Evolutionary conservation across 2,113 vertebrate genomes (phyloP).

Genomic region (Oreochromis tanganicae): DNA sequence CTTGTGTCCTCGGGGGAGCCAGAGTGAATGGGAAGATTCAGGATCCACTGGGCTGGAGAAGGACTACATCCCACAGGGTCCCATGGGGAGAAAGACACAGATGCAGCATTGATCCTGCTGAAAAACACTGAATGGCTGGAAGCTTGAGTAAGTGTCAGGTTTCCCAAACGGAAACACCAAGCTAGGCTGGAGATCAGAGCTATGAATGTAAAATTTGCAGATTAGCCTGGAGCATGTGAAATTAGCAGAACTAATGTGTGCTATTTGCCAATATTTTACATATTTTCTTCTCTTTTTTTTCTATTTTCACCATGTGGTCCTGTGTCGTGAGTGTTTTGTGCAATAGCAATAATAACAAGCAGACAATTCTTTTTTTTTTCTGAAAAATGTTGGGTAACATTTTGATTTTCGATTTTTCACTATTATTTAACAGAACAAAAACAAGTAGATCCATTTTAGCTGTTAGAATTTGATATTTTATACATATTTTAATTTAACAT

Average conservation of each 20-base stretch:
- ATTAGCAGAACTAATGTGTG: slow-evolving; percentile 14
- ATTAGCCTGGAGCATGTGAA: background rate
- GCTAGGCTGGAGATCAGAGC: slow-evolving; percentile 8
- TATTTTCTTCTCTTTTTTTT: background rate
- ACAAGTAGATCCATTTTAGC: background rate
- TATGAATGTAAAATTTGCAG: background rate
- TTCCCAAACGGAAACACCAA: slow-evolving; percentile 50
- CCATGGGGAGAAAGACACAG: slow-evolving; percentile 53
- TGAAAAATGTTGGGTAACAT: background rate
- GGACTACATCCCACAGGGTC: slow-evolving; percentile 56
- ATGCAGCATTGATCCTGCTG: slow-evolving; percentile 68
- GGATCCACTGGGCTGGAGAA: slow-evolving; percentile 49
- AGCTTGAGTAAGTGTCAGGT: slow-evolving; percentile 49
- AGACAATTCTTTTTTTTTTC: background rate
- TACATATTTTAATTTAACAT: background rate
- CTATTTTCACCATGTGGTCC: background rate
- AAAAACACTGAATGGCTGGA: slow-evolving; percentile 56
- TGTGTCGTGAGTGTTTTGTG: background rate
- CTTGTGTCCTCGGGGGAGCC: slow-evolving; percentile 26
- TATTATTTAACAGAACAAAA: background rate
- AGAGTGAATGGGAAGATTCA: slow-evolving; percentile 63
- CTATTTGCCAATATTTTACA: background rate
- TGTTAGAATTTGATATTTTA: background rate
- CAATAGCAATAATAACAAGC: background rate
- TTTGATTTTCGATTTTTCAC: background rate